Evolutionary conservation across 2,113 vertebrate species (phyloP), one percentile per base, ranked within the genome.

Genomic region (Sylvilagus bachmani): DNA sequence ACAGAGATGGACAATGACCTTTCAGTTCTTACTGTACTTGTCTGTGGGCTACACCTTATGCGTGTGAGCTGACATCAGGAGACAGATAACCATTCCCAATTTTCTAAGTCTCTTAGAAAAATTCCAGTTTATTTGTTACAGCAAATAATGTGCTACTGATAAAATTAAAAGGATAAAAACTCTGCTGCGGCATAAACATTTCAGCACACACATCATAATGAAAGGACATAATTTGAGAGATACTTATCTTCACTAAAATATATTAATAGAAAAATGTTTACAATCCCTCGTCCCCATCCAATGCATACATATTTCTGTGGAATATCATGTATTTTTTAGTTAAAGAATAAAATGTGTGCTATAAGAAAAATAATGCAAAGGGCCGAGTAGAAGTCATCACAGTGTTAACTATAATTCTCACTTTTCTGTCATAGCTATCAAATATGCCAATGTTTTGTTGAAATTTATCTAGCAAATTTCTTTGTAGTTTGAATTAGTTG

Each of bases 21-120:
- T 99, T 99, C 3, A 99, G 98, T 67, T 99, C 99, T 84, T 99
- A 99, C 98, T 99, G 99, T 1, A 99, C 99, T 24, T 99, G 99
- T 53, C 99, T 98, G 96, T 99, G 99, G 98, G 99, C 99, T 55
- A 99, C 99, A 33, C 99, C 99, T 98, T 99, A 99, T 58, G 99
- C 98, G 80, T 99, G 99, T 83, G 99, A 99, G 95, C 99, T 99
- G 97, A 99, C 99, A 97, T 99, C 99, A 99, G 94, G 1, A 93
- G 36, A 64, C 6, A 92, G 10, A 92, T 22, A 88, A 92, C 11
- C 27, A 70, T 55, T 92, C 4, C 55, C 36, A 31, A 64, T 6
- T 53, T 58, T 73, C 62, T 22, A 77, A 71, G 79, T 19, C 33
- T 27, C 24, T 61, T 25, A 83, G 14, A 17, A 78, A 58, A 83